Conservation (phyloP, 2,113 vertebrate genomes). For the Pedionomus torquatus region DNA sequence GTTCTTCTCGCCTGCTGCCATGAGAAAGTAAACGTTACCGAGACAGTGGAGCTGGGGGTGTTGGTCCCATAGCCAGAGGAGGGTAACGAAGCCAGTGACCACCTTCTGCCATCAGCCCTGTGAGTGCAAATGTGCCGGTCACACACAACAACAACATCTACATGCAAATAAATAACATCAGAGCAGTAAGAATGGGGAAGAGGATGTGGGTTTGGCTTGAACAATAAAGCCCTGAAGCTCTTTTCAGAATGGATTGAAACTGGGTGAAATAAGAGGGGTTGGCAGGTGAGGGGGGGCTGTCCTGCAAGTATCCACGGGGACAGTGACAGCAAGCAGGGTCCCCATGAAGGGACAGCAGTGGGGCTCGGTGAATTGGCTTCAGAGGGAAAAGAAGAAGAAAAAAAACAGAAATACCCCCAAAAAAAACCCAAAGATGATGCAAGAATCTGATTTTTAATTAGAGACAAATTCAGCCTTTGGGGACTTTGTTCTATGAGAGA, state of each 20-base stretch:
- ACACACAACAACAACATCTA: accelerated
- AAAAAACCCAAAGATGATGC: accelerated
- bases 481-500: not conserved
- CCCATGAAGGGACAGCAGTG: accelerated
- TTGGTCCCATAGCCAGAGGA: slow-evolving; percentile 99
- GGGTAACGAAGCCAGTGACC: slow-evolving; percentile 95
- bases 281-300: not conserved
- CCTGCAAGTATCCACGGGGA: not conserved
- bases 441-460: not conserved
- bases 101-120: slow-evolving; percentile 95
- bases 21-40: slow-evolving; percentile 73
- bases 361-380: accelerated
- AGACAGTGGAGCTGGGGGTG: slow-evolving; percentile 95
- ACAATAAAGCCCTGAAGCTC: not conserved
- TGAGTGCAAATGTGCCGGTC: not conserved
- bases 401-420: not conserved
- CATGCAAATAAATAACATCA: not conserved
- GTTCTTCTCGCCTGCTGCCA: not conserved
- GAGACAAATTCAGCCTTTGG: not conserved
- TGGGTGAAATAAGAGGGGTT: not conserved
- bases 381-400: not conserved
- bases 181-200: not conserved
- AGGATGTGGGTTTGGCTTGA: not conserved
- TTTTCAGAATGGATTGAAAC: not conserved
- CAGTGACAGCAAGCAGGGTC: not conserved